A percentile compares a stretch with the other conserved stretches of the same genome.
These are phyloP conservation scores for Aythya baeri DNA, from an alignment of 2,113 vertebrate species.

Conservation along the genomic window DNA sequence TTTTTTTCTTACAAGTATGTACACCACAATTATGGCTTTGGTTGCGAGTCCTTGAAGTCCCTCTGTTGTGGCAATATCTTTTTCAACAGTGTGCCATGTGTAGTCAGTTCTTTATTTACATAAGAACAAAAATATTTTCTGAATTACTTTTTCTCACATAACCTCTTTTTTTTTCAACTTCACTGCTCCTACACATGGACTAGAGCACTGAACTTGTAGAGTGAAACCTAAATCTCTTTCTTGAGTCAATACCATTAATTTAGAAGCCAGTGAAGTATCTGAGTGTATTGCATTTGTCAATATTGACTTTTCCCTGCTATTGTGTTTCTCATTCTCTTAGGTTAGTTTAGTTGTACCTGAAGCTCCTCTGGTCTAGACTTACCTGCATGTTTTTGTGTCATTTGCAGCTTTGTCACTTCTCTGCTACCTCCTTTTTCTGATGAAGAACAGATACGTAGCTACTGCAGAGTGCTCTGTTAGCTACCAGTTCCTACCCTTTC, in stretches of 20 bases:
- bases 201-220: neutral
- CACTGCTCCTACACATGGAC: neutral
- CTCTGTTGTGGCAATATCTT: slow-evolving; percentile 37
- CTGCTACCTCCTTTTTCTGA: neutral
- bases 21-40: neutral
- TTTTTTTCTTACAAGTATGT: neutral
- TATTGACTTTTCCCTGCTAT: slow-evolving; percentile 40
- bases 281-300: slow-evolving; percentile 41
- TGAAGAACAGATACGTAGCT: neutral
- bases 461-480: neutral
- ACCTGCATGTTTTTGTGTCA: neutral
- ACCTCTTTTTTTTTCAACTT: neutral
- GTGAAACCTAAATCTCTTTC: neutral
- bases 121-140: slow-evolving; percentile 26
- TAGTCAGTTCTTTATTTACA: slow-evolving; percentile 15
- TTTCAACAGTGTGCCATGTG: neutral
- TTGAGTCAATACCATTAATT: slow-evolving; percentile 62
- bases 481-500: neutral
- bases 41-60: slow-evolving; percentile 7
- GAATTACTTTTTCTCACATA: slow-evolving; percentile 11
- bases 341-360: slow-evolving; percentile 3
- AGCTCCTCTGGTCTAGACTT: neutral
- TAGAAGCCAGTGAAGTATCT: slow-evolving; percentile 7
- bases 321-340: slow-evolving; percentile 13
- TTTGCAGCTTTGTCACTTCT: neutral